Base-by-base conservation (phyloP, 2,797 vertebrate species). In the Manis crassicaudata region DNA sequence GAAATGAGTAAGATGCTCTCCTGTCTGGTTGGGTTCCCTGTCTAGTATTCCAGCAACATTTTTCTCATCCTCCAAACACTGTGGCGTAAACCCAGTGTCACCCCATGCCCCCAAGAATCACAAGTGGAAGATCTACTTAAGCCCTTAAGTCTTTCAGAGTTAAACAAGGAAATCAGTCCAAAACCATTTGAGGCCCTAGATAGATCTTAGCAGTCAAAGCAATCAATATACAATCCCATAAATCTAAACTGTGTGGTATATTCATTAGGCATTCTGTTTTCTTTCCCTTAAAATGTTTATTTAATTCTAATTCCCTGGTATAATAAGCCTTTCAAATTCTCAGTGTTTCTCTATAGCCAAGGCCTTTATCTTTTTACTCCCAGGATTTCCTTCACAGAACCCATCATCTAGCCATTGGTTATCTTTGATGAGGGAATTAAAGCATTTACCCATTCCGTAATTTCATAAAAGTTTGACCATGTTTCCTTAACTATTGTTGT, bases 221-320 rank as follows among this genome's bases (percentile, higher is more conserved):
- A 65, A 43, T 62, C 76, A 32, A 32, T 3, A 10, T 46, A 65
- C 20, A 84, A 12, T 60, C 46, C n/a, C 46, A n/a, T 83, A 81
- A 92, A 90, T 76, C 89, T 87, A 25, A 85, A 40, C 16, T 32
- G 46, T 21, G 17, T 63, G 14, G 1, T 79, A 8, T 88, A 21
- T 82, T 63, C 72, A 18, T 72, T 54, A 80, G 25, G 72, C 20
- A 23, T n/a, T 80, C 84, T 76, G 58, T 90, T 76, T 93, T 96
- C 75, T 89, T 91, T 90, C 72, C 77, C 13, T 77, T 91, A 63
- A 70, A 11, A 37, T 35, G 85, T 20, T 83, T 25, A 16, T 46
- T 89, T 89, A 93, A 92, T 92, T 84, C 62, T 89, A 93, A 92
- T 92, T 84, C 62, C 35, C n/a, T 40, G 21, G 54, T 72, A 17